Evolutionary conservation across 1,140 invertebrate genomes (phyloP).

Genomic region (Atopsyche davidsoni): DNA sequence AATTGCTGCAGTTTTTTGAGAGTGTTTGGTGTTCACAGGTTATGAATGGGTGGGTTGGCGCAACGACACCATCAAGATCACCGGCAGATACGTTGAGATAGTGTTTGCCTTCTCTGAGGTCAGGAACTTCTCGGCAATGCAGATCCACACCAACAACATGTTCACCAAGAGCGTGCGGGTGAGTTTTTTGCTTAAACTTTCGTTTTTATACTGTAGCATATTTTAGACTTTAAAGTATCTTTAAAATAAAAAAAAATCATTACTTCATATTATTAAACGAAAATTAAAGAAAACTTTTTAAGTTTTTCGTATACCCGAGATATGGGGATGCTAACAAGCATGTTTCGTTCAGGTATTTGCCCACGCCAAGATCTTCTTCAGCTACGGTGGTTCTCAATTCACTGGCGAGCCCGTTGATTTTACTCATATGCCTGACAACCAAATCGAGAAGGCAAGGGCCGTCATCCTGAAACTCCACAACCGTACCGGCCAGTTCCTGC

Average conservation of each 20-base stretch:
- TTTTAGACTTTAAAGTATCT: too few species aligned
- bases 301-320: too few species aligned
- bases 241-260: too few species aligned
- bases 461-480: constrained; percentile 78
- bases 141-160: constrained; percentile 69
- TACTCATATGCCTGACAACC: constrained; percentile 73
- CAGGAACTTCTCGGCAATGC: constrained; percentile 70
- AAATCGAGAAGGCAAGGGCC: constrained; percentile 75
- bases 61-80: constrained; percentile 53
- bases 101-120: constrained; percentile 72
- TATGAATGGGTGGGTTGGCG: constrained; percentile 88
- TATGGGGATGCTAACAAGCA: too few species aligned
- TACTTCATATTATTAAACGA: too few species aligned
- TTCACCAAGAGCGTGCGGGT: constrained; percentile 65
- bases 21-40: constrained; percentile 44
- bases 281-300: too few species aligned
- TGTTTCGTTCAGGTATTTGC: constrained; percentile 71
- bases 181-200: too few species aligned
- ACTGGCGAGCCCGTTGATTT: constrained; percentile 48
- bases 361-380: constrained; percentile 66
- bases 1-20: too few species aligned
- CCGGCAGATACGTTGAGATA: constrained; percentile 59
- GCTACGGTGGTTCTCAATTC: constrained; percentile 66
- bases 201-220: too few species aligned
- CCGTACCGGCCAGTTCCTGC: constrained; percentile 67